Evolutionary conservation across 2,797 vertebrate species (phyloP), one percentile per base, ranked within the genome.

Genomic region (Melanotaenia parkinsoni): DNA sequence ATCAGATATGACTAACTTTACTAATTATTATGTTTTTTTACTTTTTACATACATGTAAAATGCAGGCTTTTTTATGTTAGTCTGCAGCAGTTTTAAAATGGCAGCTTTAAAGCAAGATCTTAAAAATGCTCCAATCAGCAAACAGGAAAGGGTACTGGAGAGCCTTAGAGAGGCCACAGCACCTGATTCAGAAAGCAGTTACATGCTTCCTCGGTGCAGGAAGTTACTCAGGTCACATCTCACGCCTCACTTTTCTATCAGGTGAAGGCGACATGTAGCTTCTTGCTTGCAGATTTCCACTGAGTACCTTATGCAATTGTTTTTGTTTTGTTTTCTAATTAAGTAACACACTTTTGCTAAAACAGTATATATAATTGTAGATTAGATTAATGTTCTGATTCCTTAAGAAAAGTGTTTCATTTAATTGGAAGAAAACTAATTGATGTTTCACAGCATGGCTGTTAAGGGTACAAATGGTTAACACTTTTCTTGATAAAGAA

Each of bases 71-170:
- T 32, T 50, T 24, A 26, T 18, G 26, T 70, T 54, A 66, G 38
- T 22, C 54, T 60, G 68, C 37, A 64, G 53, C 53, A 50, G 16
- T 37, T 59, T 60, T 14, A 28, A 7, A 66, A 77, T 33, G 22
- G 63, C 33, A 0, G 16, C 60, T 67, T 68, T 45, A 67, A 77
- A 61, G 63, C 8, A 37, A 70, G 56, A 67, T 53, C 22, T 59
- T 75, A 38, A 76, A 69, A 77, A 28, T 59, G 9, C 30, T n/a
- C 58, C 66, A 58, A 62, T 77, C 50, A 61, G 43, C 70, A 70
- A 74, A 64, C 7, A 24, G 67, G 50, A 30, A 33, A 30, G 37
- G 30, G 30, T 37, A 24, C 37, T 11, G 6, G 30, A 47, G 58
- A 5, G 32, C 57, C 67, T 75, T 8, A 51, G 26, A 74, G 51